Conservation (phyloP, 2,888 invertebrate species). For the Cecidostiba fungosa region DNA sequence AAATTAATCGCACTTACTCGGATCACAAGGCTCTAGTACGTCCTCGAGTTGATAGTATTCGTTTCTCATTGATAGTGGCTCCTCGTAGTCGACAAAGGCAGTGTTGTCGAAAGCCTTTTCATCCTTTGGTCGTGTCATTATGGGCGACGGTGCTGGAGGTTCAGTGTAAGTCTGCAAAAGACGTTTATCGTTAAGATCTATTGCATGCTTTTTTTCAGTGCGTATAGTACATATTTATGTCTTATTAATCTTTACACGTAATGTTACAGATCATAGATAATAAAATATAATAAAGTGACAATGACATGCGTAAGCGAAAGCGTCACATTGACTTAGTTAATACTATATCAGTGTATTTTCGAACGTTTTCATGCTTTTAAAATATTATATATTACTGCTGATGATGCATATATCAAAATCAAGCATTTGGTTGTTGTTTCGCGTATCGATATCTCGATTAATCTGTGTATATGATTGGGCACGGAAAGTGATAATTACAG, state of each 20-base stretch:
- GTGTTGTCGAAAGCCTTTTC: slow-evolving; percentile 86
- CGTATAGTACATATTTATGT: background rate
- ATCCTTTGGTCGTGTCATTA: slow-evolving; percentile 73
- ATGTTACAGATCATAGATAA: background rate
- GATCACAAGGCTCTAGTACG: slow-evolving; percentile 77
- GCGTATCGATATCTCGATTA: background rate
- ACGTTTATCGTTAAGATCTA: background rate
- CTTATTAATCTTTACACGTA: background rate
- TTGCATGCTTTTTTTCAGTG: background rate
- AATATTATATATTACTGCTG: background rate
- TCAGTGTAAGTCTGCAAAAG: slow-evolving; percentile 75
- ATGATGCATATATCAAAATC: background rate
- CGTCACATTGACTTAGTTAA: background rate
- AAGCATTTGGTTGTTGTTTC: background rate
- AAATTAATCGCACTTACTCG: slow-evolving; percentile 68
- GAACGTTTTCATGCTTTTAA: background rate
- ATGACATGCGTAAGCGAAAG: slow-evolving; percentile 33
- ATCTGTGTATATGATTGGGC: background rate
- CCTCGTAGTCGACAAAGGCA: slow-evolving; percentile 90
- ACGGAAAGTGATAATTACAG: background rate
- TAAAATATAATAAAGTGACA: slow-evolving; percentile 11
- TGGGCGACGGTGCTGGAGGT: slow-evolving; percentile 74
- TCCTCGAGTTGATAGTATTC: slow-evolving; percentile 86
- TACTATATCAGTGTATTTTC: background rate
- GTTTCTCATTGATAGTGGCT: slow-evolving; percentile 88